These are phyloP conservation scores for Polyergus mexicanus DNA, from an alignment of 1,140 invertebrate species.

Conservation along the genomic window DNA sequence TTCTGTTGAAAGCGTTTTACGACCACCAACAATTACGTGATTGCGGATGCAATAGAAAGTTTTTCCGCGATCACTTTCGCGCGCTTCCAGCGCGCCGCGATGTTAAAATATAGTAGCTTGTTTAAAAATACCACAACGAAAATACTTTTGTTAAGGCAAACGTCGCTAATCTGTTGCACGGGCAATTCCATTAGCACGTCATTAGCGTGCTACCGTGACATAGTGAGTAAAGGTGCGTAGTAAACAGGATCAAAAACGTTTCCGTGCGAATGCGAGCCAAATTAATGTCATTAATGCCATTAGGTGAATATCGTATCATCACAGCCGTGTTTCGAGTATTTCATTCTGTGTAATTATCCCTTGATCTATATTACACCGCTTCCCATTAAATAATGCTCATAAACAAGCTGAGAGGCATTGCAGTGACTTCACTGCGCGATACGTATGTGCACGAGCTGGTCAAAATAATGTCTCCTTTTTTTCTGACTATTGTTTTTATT, in stretches of 20 bases:
- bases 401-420: not conserved
- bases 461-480: conserved; percentile 12
- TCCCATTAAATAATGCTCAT: conserved; percentile 20
- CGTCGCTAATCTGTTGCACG: conserved; percentile 32
- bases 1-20: not conserved
- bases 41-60: conserved; percentile 35
- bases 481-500: conserved; percentile 17
- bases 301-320: conserved; percentile 41
- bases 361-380: conserved; percentile 20
- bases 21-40: conserved; percentile 21
- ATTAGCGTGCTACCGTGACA: conserved; percentile 18
- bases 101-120: not conserved
- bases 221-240: conserved; percentile 7
- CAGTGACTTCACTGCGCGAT: not conserved
- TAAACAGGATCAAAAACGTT: conserved; percentile 33
- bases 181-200: conserved; percentile 14
- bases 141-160: conserved; percentile 38
- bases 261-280: not conserved
- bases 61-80: conserved; percentile 36
- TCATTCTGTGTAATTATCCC: conserved; percentile 42
- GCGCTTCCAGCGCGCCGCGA: not conserved
- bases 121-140: conserved; percentile 29
- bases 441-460: not conserved
- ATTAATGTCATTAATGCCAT: conserved; percentile 47
- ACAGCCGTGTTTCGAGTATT: conserved; percentile 23